Percentiles rank a stretch among this genome's conserved stretches.
Conservation (phyloP, 1,140 invertebrate species). For the Drosophila busckii region DNA sequence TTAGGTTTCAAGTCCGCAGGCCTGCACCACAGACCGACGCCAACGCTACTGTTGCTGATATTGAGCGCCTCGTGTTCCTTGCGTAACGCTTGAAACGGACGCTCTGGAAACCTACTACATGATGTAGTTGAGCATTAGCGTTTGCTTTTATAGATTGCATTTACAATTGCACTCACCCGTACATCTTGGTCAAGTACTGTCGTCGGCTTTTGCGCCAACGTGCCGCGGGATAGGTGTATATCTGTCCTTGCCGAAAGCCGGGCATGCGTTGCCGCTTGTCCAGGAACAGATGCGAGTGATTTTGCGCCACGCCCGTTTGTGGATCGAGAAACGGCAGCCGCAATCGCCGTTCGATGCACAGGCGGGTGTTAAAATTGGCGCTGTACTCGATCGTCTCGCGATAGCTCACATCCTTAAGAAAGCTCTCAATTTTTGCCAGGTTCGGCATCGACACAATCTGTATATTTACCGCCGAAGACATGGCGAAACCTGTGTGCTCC, state of each 20-base stretch:
- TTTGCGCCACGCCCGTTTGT: slow-evolving; percentile 97
- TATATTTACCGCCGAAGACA: slow-evolving; percentile 81
- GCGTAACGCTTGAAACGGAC: slow-evolving; percentile 73
- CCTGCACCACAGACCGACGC: too few species aligned
- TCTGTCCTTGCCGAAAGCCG: slow-evolving; percentile 91
- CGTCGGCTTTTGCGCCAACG: slow-evolving; percentile 77
- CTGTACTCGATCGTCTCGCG: slow-evolving; percentile 96
- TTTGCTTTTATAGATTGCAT: not conserved
- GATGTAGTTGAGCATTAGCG: not conserved
- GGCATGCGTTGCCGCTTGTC: slow-evolving; percentile 92
- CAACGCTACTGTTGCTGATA: too few species aligned
- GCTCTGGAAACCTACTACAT: slow-evolving; percentile 66
- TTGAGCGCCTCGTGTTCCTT: slow-evolving; percentile 70
- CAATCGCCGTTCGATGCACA: slow-evolving; percentile 94
- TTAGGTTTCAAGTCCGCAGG: too few species aligned
- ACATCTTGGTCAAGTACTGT: slow-evolving; percentile 78
- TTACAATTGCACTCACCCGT: slow-evolving; percentile 46
- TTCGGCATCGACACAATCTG: slow-evolving; percentile 86
- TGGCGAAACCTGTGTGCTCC: slow-evolving; percentile 23
- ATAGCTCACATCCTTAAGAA: slow-evolving; percentile 92
- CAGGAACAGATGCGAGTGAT: slow-evolving; percentile 95
- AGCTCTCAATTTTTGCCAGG: slow-evolving; percentile 89
- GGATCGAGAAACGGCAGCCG: slow-evolving; percentile 97
- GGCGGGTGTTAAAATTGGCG: slow-evolving; percentile 93
- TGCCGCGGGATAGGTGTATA: slow-evolving; percentile 92